A percentile compares a stretch with the other conserved stretches of the same genome.
phyloP scores from a whole-genome alignment of 2,888 invertebrate species.

The Bruchidius siliquastri region DNA sequence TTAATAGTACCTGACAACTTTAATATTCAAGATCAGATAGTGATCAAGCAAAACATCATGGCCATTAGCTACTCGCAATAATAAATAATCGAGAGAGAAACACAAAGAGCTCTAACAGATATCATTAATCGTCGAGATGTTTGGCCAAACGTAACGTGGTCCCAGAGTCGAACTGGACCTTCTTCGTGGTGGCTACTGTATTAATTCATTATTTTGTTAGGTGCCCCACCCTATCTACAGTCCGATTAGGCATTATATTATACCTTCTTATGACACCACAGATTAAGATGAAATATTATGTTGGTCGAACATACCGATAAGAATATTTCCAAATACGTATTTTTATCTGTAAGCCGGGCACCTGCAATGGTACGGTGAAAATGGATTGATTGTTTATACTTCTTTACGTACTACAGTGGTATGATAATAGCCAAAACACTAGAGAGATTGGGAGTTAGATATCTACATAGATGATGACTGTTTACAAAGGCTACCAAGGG shows the following conservation, averaged over 20 bases:
- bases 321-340: background rate
- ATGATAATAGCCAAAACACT: too few relatives aligned
- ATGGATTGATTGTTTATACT: too few relatives aligned
- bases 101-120: background rate
- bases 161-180: background rate
- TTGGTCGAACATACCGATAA: background rate
- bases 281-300: background rate
- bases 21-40: too few relatives aligned
- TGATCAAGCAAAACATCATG: background rate
- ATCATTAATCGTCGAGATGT: background rate
- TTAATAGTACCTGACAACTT: too few relatives aligned
- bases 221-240: background rate
- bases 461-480: too few relatives aligned
- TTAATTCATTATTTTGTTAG: background rate
- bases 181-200: background rate
- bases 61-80: background rate
- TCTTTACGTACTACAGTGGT: too few relatives aligned
- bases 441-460: too few relatives aligned
- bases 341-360: background rate
- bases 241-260: background rate
- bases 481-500: too few relatives aligned
- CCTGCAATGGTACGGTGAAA: background rate
- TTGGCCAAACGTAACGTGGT: background rate
- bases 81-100: background rate
- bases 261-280: background rate